These are phyloP conservation scores for Creontiades dilutus DNA, from an alignment of 2,888 invertebrate species.

Conservation along the genomic window DNA sequence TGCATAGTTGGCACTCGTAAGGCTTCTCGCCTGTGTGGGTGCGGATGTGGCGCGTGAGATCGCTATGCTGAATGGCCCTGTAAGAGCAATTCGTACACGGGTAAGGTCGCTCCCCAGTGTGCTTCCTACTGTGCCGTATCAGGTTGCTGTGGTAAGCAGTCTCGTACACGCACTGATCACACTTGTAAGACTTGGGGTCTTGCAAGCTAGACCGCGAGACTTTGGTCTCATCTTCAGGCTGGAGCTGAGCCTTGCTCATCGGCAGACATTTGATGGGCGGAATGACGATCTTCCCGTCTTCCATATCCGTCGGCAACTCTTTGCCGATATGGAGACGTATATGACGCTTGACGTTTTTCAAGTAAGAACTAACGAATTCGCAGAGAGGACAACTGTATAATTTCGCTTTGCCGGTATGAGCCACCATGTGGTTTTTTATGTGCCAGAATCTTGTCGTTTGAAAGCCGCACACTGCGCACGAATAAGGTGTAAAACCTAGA, in stretches of 20 bases:
- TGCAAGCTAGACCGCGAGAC: background rate
- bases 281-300: background rate
- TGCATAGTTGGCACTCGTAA: slow-evolving; percentile 48
- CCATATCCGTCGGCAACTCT: slow-evolving; percentile 16
- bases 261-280: slow-evolving; percentile 49
- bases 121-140: slow-evolving; percentile 54
- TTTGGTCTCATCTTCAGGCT: background rate
- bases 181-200: slow-evolving; percentile 21
- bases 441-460: slow-evolving; percentile 61
- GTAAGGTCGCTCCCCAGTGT: slow-evolving; percentile 57
- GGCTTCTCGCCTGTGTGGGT: slow-evolving; percentile 64
- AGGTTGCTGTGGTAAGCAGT: slow-evolving; percentile 61
- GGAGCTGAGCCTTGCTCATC: slow-evolving; percentile 19
- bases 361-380: slow-evolving; percentile 63
- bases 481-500: slow-evolving; percentile 53
- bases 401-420: slow-evolving; percentile 61
- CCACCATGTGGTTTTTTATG: slow-evolving; percentile 65
- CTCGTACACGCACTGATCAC: slow-evolving; percentile 40
- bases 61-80: slow-evolving; percentile 63
- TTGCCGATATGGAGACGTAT: slow-evolving; percentile 56
- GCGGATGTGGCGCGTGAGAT: slow-evolving; percentile 54
- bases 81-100: slow-evolving; percentile 54
- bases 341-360: slow-evolving; percentile 62
- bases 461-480: slow-evolving; percentile 56
- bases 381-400: slow-evolving; percentile 65